Conservation (phyloP, 1,140 invertebrate genomes). For the Sitobion miscanthi region DNA sequence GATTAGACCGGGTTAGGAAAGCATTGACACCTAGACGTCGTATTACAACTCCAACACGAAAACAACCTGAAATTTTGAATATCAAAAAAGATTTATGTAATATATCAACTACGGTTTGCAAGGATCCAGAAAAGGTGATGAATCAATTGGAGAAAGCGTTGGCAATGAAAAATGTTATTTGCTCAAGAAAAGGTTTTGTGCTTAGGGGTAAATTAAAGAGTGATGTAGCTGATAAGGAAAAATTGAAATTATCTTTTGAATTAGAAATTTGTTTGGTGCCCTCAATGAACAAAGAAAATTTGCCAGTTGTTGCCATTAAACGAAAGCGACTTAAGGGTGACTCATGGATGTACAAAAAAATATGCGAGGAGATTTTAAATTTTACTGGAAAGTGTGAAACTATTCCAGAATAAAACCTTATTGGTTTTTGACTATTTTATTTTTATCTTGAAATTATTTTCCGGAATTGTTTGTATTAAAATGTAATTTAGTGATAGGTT, state of each 20-base stretch:
- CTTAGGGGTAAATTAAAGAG: slow-evolving; percentile 68
- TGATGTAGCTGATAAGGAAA: slow-evolving; percentile 58
- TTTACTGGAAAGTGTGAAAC: slow-evolving; percentile 57
- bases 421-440: slow-evolving; percentile 30
- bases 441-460: not conserved
- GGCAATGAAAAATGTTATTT: slow-evolving; percentile 72
- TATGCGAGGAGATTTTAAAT: slow-evolving; percentile 81
- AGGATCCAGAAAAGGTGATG: slow-evolving; percentile 72
- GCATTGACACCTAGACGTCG: slow-evolving; percentile 44
- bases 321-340: slow-evolving; percentile 83
- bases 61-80: slow-evolving; percentile 46
- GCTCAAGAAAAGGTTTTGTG: slow-evolving; percentile 71
- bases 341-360: slow-evolving; percentile 83
- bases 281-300: slow-evolving; percentile 57
- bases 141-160: slow-evolving; percentile 70
- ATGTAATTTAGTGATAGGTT: slow-evolving; percentile 8
- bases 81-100: slow-evolving; percentile 72
- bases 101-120: slow-evolving; percentile 74
- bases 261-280: slow-evolving; percentile 78
- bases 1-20: slow-evolving; percentile 43
- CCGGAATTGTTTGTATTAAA: not conserved
- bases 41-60: not conserved
- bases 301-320: slow-evolving; percentile 71
- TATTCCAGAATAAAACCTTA: slow-evolving; percentile 27
- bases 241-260: slow-evolving; percentile 72